These are phyloP conservation scores for Asbolus verrucosus DNA, from an alignment of 1,140 invertebrate genomes.

Conservation along the genomic window DNA sequence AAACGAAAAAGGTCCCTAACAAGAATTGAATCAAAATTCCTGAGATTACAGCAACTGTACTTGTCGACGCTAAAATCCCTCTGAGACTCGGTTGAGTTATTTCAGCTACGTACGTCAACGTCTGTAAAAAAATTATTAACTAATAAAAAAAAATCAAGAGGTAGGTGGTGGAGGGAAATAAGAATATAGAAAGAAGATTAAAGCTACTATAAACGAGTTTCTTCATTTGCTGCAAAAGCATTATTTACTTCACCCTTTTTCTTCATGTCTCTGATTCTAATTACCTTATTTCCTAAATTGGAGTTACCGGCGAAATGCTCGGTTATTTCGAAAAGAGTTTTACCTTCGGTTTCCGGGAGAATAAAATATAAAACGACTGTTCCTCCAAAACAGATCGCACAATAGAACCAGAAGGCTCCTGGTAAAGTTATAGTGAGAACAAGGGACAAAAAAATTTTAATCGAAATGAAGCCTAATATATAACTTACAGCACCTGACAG, in stretches of 20 bases:
- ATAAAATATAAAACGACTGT: conserved; percentile 69
- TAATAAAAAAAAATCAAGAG: neutral
- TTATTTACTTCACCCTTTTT: conserved; percentile 18
- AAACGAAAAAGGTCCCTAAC: conserved; percentile 75
- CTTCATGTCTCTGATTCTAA: conserved; percentile 18
- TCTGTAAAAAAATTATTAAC: conserved; percentile 65
- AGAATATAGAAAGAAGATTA: neutral
- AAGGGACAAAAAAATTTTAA: conserved; percentile 79
- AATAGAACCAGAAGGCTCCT: conserved; percentile 78
- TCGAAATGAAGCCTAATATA: conserved; percentile 77
- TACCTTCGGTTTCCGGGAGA: conserved; percentile 87
- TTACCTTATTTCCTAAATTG: conserved; percentile 64
- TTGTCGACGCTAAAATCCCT: conserved; percentile 79
- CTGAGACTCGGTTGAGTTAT: conserved; percentile 81
- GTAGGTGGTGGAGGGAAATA: neutral
- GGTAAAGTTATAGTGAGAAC: conserved; percentile 71
- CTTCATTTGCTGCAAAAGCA: conserved; percentile 7
- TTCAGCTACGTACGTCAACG: conserved; percentile 84
- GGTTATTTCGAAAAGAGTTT: conserved; percentile 79
- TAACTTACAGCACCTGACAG: conserved; percentile 78
- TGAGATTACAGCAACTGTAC: conserved; percentile 78
- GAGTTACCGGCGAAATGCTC: conserved; percentile 75
- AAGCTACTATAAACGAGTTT: conserved; percentile 9
- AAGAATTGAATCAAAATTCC: conserved; percentile 79
- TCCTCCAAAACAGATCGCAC: conserved; percentile 72